Conservation (phyloP, 1,140 invertebrate species). For the Wasmannia auropunctata region DNA sequence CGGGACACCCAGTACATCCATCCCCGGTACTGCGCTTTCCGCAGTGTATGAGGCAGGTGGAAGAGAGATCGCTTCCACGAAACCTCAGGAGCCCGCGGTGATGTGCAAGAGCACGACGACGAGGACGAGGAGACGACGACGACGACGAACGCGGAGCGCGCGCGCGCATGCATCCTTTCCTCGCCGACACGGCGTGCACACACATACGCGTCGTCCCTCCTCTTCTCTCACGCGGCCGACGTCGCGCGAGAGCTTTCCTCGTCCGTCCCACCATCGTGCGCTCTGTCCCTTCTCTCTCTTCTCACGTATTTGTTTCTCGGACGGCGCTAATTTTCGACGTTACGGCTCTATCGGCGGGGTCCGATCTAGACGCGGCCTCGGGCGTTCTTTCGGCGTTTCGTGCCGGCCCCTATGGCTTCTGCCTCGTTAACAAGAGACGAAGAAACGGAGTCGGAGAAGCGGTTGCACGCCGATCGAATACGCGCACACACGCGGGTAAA, state of each 20-base stretch:
- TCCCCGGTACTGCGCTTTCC: conserved; percentile 58
- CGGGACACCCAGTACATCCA: conserved; percentile 73
- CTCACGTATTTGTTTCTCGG: conserved; percentile 76
- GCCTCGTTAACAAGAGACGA: conserved; percentile 66
- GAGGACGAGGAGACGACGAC: conserved; percentile 40
- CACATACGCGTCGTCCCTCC: not conserved
- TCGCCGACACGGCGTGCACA: conserved; percentile 27
- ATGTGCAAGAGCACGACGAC: conserved; percentile 71
- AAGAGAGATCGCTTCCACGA: conserved; percentile 81
- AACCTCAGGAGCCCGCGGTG: conserved; percentile 78
- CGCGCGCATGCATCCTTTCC: conserved; percentile 46
- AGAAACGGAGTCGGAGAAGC: conserved; percentile 53
- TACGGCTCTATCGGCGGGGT: conserved; percentile 77
- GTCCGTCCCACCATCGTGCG: not conserved
- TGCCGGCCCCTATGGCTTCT: conserved; percentile 35
- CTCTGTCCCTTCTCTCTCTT: not conserved
- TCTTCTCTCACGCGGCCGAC: not conserved
- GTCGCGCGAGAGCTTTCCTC: not conserved
- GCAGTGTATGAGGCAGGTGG: conserved; percentile 77
- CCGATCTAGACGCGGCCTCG: conserved; percentile 63
- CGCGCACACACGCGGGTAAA: not conserved
- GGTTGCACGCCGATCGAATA: conserved; percentile 12
- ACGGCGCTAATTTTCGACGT: conserved; percentile 80
- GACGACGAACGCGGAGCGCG: conserved; percentile 20
- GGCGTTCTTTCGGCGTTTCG: conserved; percentile 58